Percentiles rank a stretch among this genome's conserved stretches.
Evolutionary conservation across 2,888 invertebrate genomes (phyloP).

Genomic region (Diogma glabrata): DNA sequence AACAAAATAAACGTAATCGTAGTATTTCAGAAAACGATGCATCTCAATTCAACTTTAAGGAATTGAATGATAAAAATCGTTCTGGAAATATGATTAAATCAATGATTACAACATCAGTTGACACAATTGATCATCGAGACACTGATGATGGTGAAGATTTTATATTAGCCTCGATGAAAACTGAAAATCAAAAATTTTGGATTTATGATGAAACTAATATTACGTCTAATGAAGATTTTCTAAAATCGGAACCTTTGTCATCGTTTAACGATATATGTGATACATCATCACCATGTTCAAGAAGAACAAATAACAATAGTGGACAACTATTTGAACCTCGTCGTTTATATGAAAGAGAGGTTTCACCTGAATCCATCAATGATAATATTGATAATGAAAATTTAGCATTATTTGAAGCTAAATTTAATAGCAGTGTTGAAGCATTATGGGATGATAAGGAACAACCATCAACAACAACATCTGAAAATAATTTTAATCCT

Average conservation of each 20-base stretch:
- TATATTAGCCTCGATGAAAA: background rate
- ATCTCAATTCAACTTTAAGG: constrained; percentile 10
- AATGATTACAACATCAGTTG: background rate
- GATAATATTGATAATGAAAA: constrained; percentile 18
- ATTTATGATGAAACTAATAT: background rate
- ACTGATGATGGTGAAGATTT: background rate
- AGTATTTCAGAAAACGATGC: constrained; percentile 27
- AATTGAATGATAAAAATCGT: background rate
- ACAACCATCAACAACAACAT: constrained; percentile 10
- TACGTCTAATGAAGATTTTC: background rate
- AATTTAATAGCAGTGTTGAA: constrained; percentile 55
- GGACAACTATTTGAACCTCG: constrained; percentile 16
- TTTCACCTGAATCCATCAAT: constrained; percentile 18
- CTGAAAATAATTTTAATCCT: background rate
- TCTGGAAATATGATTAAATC: background rate
- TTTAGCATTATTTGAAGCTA: constrained; percentile 36
- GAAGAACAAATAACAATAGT: background rate
- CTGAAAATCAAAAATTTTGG: background rate
- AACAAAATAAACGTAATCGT: constrained; percentile 27
- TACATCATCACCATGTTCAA: constrained; percentile 7
- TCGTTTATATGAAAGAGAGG: constrained; percentile 23
- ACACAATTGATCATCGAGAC: background rate
- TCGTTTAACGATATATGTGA: constrained; percentile 14
- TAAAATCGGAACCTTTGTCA: constrained; percentile 12
- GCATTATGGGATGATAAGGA: constrained; percentile 45